phyloP scores from a whole-genome alignment of 2,888 invertebrate species.

The Digitonthophagus gazella region DNA sequence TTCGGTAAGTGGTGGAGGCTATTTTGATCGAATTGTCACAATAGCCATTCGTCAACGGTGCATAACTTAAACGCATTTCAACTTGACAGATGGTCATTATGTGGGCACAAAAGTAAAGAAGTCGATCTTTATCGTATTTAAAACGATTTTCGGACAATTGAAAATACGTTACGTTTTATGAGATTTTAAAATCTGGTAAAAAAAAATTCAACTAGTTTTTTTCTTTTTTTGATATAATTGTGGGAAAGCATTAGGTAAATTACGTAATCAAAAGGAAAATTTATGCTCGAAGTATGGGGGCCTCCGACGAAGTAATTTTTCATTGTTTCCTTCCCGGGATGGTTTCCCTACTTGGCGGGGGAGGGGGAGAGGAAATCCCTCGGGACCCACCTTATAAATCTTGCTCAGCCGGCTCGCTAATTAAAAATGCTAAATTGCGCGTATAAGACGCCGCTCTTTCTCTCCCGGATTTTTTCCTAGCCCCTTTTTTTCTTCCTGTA shows the following conservation, averaged over 20 bases:
- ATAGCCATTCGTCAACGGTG: constrained; percentile 14
- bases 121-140: background rate
- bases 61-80: constrained; percentile 9
- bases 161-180: background rate
- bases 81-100: background rate
- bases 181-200: background rate
- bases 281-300: constrained; percentile 40
- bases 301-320: constrained; percentile 25
- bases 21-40: constrained; percentile 14
- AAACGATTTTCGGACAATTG: background rate
- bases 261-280: constrained; percentile 43
- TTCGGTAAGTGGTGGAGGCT: background rate
- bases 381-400: constrained; percentile 42
- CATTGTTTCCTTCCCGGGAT: constrained; percentile 15
- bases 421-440: constrained; percentile 52
- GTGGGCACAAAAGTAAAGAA: background rate
- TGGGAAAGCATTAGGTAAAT: background rate
- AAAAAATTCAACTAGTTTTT: too few species aligned
- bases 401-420: constrained; percentile 44
- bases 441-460: constrained; percentile 43
- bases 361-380: constrained; percentile 26
- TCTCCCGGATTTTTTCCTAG: constrained; percentile 30
- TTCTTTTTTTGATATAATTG: background rate
- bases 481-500: background rate
- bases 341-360: background rate